phyloP scores from a whole-genome alignment of 2,888 invertebrate genomes.

The Sipha maydis region DNA sequence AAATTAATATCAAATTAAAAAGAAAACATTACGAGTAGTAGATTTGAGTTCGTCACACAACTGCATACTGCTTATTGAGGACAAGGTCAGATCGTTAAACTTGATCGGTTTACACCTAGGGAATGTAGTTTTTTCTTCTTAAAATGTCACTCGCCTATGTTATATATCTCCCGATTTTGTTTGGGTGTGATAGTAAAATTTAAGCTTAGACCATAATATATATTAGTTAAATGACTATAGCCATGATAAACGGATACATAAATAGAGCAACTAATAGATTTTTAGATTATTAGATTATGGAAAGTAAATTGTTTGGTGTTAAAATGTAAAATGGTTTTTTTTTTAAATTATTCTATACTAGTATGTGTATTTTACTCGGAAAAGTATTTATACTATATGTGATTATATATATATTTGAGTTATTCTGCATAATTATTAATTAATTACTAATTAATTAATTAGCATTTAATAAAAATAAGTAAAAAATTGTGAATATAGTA shows the following conservation, averaged over 20 bases:
- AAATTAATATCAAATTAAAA: conserved; percentile 54
- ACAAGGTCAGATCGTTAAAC: conserved; percentile 56
- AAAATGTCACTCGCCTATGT: not conserved
- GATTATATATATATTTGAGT: too few relatives aligned
- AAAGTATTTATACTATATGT: too few relatives aligned
- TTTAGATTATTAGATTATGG: too few relatives aligned
- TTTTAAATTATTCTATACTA: too few relatives aligned
- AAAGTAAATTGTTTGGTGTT: too few relatives aligned
- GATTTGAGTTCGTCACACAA: conserved; percentile 5
- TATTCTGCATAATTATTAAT: too few relatives aligned
- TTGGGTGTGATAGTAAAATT: conserved; percentile 9
- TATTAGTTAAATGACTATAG: conserved; percentile 5
- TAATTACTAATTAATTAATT: too few relatives aligned
- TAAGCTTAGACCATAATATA: not conserved
- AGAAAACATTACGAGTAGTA: conserved; percentile 18
- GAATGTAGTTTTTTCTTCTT: conserved; percentile 9
- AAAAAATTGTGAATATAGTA: too few relatives aligned
- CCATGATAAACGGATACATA: not conserved
- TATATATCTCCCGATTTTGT: not conserved
- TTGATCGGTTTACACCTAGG: conserved; percentile 18
- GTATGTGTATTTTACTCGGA: too few relatives aligned
- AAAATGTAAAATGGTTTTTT: too few relatives aligned
- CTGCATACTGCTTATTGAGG: conserved; percentile 33
- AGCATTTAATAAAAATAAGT: too few relatives aligned
- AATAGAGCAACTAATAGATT: too few relatives aligned